Base-by-base conservation (phyloP, 2,888 invertebrate genomes). In the Epistrophella euchroma region DNA sequence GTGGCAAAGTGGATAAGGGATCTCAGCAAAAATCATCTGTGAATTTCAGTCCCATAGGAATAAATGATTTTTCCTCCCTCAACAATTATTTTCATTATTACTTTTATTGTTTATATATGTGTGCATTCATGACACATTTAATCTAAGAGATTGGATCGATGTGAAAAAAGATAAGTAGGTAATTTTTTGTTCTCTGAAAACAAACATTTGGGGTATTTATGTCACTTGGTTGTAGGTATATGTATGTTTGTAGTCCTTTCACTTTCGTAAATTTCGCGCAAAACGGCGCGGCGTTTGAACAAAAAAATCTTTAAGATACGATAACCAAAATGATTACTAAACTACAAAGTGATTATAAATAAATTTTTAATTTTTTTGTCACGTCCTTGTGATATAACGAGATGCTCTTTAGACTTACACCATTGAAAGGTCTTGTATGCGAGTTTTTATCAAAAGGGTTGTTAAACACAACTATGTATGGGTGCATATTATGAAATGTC, bases 1-100 rank as follows among this genome's bases (percentile, higher is more conserved):
- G 85, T 72, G 76, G 52, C 68, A 73, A 85, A 85, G 85, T 80
- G 85, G 80, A 85, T 80, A 68, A 85, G 73, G 80, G 52, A 72
- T 76, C 80, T 76, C 62, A 68, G 66, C 45, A 75, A 75, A 66
- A 85, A 76, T 85, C 72, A 81, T 85, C 85, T 80, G 80, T 72
- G 80, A 85, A 81, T 80, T 76, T 50, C 43, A 68, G 35, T 76
- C 85, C 81, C 85, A 62, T n/a, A 52, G 81, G 85, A 68, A 75
- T 76, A 32, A 55, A 76, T 73, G 72, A 66, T 80, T 58, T 76
- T 78, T 25, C 72, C 56, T 43, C 81, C 85, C 81, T 47, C 32
- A 62, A 68, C 72, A 81, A 75, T 85, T 81, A 75, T 85, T 81
- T 73, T 81, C 73, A 56, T 68, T 47, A 43, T 79, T 84, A 62